A percentile compares a stretch with the other conserved stretches of the same genome.
Evolutionary conservation across 2,113 vertebrate genomes (phyloP).

Genomic region (Lanius ludovicianus): DNA sequence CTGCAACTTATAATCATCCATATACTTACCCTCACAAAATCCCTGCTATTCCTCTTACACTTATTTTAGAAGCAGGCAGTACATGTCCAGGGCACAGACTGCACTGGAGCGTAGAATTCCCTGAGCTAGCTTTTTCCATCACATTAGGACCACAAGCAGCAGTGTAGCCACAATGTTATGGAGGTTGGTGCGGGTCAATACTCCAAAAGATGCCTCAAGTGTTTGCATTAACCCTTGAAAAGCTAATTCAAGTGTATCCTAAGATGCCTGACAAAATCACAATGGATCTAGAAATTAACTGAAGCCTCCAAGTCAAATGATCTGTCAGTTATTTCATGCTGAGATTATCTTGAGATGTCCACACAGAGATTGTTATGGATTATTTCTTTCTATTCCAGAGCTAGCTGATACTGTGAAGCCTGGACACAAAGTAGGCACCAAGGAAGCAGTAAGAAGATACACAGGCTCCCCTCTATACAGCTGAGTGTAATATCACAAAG

Average conservation of each 20-base stretch:
- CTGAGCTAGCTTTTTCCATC: background rate
- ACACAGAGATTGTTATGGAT: background rate
- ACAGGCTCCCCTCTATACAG: background rate
- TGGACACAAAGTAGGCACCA: background rate
- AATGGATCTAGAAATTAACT: background rate
- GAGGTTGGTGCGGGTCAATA: background rate
- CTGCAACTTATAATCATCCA: background rate
- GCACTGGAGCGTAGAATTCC: background rate
- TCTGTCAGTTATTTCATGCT: background rate
- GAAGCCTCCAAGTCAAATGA: background rate
- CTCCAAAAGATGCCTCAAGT: background rate
- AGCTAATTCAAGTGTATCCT: background rate
- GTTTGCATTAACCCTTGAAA: background rate
- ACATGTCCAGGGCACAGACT: background rate
- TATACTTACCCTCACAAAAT: background rate
- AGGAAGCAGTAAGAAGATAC: background rate
- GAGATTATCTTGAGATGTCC: background rate
- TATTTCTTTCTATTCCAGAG: background rate
- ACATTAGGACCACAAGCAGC: background rate
- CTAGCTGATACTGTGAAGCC: background rate
- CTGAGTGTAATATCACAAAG: background rate
- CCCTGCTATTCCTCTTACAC: background rate
- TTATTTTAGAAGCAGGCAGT: conserved; percentile 3
- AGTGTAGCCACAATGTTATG: background rate
- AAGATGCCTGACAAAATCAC: background rate